phyloP scores from a whole-genome alignment of 2,888 invertebrate genomes.

The Amblyteles armatorius region DNA sequence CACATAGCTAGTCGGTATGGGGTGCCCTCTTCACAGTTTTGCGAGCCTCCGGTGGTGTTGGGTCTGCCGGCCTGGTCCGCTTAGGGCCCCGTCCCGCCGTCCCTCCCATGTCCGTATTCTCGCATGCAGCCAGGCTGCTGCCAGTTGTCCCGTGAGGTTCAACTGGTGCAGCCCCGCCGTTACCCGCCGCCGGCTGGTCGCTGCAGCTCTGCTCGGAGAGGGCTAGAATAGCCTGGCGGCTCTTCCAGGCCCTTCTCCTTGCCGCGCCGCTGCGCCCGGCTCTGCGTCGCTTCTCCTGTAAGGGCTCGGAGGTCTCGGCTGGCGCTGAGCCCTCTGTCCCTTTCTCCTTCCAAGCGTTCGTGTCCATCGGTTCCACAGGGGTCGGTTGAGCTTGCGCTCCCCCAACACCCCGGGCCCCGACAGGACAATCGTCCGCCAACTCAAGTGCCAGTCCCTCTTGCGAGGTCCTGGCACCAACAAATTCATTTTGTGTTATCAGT shows the following conservation, averaged over 20 bases:
- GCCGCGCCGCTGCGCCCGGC: background rate
- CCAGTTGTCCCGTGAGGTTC: too few relatives aligned
- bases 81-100: background rate
- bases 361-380: background rate
- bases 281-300: background rate
- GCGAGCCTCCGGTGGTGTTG: constrained; percentile 2
- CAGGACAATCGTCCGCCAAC: background rate
- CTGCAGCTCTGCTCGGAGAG: too few relatives aligned
- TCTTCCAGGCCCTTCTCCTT: background rate
- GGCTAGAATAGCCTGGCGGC: too few relatives aligned
- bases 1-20: constrained; percentile 8
- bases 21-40: constrained; percentile 1
- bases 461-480: background rate
- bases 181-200: too few relatives aligned
- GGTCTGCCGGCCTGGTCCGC: constrained; percentile 19
- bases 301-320: background rate
- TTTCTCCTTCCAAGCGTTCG: background rate
- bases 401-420: background rate
- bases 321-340: constrained; percentile 13
- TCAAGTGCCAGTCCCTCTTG: background rate
- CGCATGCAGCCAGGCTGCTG: too few relatives aligned
- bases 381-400: background rate
- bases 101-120: background rate
- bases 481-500: background rate
- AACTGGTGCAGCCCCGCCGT: too few relatives aligned